These are phyloP conservation scores for Peucedramus taeniatus DNA, from an alignment of 2,113 vertebrate genomes.

Conservation along the genomic window DNA sequence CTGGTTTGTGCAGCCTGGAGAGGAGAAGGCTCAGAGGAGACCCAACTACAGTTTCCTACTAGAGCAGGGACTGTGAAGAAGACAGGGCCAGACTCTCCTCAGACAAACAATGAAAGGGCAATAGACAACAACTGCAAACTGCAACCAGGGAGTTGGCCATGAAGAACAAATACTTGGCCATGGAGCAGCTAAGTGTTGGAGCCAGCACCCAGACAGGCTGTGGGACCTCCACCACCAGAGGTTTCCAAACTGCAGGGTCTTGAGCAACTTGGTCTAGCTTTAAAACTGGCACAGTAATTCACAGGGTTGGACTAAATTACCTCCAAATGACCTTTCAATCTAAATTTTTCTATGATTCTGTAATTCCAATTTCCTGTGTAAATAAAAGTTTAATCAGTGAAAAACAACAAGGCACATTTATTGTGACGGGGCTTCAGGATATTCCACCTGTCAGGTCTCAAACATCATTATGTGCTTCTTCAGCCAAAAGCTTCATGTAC, in stretches of 20 bases:
- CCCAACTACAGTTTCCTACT: neutral
- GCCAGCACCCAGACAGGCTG: neutral
- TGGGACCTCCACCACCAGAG: neutral
- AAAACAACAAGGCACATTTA: neutral
- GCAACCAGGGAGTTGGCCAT: neutral
- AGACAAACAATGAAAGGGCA: neutral
- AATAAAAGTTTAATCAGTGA: neutral
- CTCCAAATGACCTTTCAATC: neutral
- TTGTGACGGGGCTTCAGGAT: neutral
- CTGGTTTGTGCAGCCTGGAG: neutral
- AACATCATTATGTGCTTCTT: neutral
- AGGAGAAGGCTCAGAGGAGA: neutral
- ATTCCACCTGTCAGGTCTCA: neutral
- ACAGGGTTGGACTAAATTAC: neutral
- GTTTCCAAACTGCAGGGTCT: neutral
- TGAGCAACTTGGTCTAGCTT: neutral
- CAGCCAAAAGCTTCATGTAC: slow-evolving; percentile 72
- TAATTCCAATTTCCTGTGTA: neutral
- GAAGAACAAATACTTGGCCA: neutral
- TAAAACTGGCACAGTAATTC: neutral
- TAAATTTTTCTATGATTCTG: neutral
- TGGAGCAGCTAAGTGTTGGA: neutral
- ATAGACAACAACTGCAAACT: neutral
- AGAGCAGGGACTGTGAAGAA: neutral
- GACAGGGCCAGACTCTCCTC: neutral